Evolutionary conservation across 2,797 vertebrate species (phyloP).

Genomic region (Pantherophis vulpinus): DNA sequence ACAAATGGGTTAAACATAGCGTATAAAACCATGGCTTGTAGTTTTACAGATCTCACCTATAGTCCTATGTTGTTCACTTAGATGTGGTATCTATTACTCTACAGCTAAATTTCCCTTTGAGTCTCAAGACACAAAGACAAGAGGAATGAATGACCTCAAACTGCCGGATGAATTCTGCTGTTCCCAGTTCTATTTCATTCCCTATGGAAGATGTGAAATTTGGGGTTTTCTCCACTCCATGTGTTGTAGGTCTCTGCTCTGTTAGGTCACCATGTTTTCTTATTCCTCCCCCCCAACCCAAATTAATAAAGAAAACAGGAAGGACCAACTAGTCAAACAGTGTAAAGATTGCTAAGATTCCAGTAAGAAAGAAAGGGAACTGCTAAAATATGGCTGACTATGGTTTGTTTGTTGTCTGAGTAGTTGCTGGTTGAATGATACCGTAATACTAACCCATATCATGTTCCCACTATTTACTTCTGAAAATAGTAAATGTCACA

Average conservation of each 20-base stretch:
- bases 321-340: not conserved
- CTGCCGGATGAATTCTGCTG: not conserved
- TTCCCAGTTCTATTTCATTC: not conserved
- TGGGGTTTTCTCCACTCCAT: not conserved
- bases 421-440: not conserved
- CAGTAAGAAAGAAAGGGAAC: not conserved
- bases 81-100: not conserved
- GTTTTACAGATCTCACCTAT: not conserved
- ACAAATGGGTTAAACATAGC: not conserved
- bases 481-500: not conserved
- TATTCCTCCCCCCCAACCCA: not conserved
- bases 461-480: not conserved
- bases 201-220: not conserved
- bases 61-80: not conserved
- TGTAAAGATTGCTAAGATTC: not conserved
- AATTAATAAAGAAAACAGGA: not conserved
- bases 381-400: not conserved
- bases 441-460: not conserved
- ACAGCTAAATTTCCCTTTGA: not conserved
- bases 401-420: not conserved
- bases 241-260: not conserved
- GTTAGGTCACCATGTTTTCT: not conserved
- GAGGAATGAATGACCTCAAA: not conserved
- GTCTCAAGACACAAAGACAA: not conserved
- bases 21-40: not conserved